These are phyloP conservation scores for Rhopalosiphum maidis DNA, from an alignment of 1,140 invertebrate genomes.

Conservation along the genomic window DNA sequence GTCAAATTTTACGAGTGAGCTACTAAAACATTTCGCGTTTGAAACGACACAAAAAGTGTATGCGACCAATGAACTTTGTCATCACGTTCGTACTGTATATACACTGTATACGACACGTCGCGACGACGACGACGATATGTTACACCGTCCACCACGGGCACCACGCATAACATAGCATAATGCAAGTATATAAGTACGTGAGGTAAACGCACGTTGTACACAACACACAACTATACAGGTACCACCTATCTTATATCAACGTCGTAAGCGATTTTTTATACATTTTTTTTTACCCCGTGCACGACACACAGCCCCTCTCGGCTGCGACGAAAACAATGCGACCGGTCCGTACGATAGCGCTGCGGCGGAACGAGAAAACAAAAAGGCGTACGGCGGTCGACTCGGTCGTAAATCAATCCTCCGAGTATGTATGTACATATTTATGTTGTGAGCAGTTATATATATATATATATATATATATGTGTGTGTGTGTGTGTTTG, in stretches of 20 bases:
- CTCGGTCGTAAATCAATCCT: slow-evolving; percentile 22
- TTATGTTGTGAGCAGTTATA: background rate
- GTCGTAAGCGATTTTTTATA: background rate
- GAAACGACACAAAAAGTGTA: background rate
- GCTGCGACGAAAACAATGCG: background rate
- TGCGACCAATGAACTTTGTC: background rate
- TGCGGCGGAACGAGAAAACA: background rate
- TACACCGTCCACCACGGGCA: background rate
- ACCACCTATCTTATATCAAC: background rate
- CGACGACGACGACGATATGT: background rate
- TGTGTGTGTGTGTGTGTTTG: too few relatives aligned
- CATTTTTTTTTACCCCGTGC: background rate
- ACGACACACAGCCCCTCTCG: background rate
- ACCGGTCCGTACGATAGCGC: background rate
- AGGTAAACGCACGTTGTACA: background rate
- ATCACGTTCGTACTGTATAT: background rate
- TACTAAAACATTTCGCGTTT: background rate
- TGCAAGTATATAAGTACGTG: background rate
- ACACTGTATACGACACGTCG: background rate
- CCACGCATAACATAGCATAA: background rate
- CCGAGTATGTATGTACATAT: background rate
- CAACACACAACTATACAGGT: background rate
- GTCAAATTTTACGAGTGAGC: background rate
- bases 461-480: background rate
- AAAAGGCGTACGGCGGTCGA: background rate